Evolutionary conservation across 2,797 vertebrate genomes (phyloP), one percentile per base, ranked within the genome.

Genomic region (Knipowitschia caucasica): DNA sequence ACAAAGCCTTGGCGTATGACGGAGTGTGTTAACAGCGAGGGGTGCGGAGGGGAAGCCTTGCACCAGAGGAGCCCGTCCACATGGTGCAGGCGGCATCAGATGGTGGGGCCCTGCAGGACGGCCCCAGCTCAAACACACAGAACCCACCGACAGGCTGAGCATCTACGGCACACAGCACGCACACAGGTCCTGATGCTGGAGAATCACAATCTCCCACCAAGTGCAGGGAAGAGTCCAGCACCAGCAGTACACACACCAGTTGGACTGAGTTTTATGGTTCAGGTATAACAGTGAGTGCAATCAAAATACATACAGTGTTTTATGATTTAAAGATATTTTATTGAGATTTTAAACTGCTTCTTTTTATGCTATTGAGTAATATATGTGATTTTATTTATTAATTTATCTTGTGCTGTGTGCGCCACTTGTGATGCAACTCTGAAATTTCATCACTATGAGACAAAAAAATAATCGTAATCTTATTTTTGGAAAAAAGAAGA

Each of bases 81-180:
- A 81, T 80, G 83, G 80, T 72, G 82, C 66, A 61, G 78, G 67
- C 83, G 64, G 76, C 77, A 81, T 89, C 87, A 86, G 84, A 85
- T 87, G 85, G 85, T 80, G 76, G 71, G 70, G 76, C 86, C 80
- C 84, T 66, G 82, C 84, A 60, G 82, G 81, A 80, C 46, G 44
- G 82, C 80, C 68, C 77, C 75, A 78, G 71, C 76, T 80, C 78
- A 79, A 80, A 75, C 55, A 67, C 33, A 52, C 84, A 17, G 50
- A 80, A 72, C 62, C 70, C 50, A 59, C 62, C 80, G 69, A 78
- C 63, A 9, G 44, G 21, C 40, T 14, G 59, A 47, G 72, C 71
- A 27, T 56, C 71, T 78, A 49, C 62, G 42, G 64, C 53, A 47
- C 23, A 46, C 46, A 56, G 51, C 73, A 66, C 49, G 67, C 59